Evolutionary conservation across 37 sponge, comb jelly and placozoan species (phyloP).

Genomic region (Dysidea cf. avara): DNA sequence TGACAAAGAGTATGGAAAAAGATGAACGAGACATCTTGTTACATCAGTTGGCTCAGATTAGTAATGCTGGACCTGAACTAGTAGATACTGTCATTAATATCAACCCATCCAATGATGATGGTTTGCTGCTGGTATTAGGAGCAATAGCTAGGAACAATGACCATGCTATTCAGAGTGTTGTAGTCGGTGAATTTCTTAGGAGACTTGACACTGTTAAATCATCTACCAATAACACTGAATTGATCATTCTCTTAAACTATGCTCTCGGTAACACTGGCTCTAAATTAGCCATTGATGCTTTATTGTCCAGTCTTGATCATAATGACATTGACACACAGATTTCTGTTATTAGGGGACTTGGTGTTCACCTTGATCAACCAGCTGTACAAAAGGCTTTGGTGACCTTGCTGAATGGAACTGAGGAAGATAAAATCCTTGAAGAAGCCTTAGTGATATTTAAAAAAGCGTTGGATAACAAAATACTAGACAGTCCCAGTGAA

Average conservation of each 20-base stretch:
- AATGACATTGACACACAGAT: constrained; percentile 39
- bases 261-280: constrained; percentile 59
- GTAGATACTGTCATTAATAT: constrained; percentile 8
- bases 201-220: constrained; percentile 1
- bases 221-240: neutral
- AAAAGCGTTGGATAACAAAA: neutral
- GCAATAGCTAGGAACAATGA: constrained; percentile 16
- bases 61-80: too few relatives aligned
- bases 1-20: neutral
- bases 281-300: neutral
- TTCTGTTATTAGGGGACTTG: constrained; percentile 27
- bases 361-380: constrained; percentile 1
- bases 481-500: neutral
- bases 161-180: neutral
- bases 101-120: constrained; percentile 2
- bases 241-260: constrained; percentile 24
- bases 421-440: constrained; percentile 4
- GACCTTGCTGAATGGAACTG: neutral
- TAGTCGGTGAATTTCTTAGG: constrained; percentile 18
- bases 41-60: too few relatives aligned
- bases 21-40: neutral
- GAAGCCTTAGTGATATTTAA: neutral
- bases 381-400: constrained; percentile 20
- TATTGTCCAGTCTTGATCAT: constrained; percentile 25
- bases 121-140: constrained; percentile 33